Evolutionary conservation across 2,888 invertebrate genomes (phyloP), one percentile per base, ranked within the genome.

Genomic region (Fragum whitleyi): DNA sequence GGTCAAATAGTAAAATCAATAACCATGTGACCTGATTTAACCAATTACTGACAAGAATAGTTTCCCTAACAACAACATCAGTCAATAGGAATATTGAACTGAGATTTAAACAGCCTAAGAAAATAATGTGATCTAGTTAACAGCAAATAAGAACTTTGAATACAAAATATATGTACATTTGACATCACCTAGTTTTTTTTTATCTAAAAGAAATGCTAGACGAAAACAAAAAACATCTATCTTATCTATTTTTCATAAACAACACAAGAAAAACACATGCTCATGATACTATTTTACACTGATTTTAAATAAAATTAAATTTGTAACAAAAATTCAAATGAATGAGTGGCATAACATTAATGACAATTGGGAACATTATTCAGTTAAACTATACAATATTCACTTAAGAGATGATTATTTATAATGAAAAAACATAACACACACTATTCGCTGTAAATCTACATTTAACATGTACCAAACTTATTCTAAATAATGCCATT

Each of bases 101-200:
- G 74, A 39, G 55, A 55, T 55, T 68, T 70, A 55, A 70, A 70
- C 21, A 55, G 70, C 51, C 65, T 67, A 74, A 74, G 67, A 74
- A 74, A 74, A 67, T 74, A 74, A 67, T 51, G 51, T 74, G 51
- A 53, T 74, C 74, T 74, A 74, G 47, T 65, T 47, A 67, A 74
- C 74, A 74, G 74, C 65, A 65, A 65, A 65, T 29, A 62, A 62
- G 23, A 73, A 51, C 42, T 65, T 53, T 55, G 29, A 65, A 74
- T 74, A 71, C 67, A 76, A 76, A 79, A 79, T 59, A 80, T 77
- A 73, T 80, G 51, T 80, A 80, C 80, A 80, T 39, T 73, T 71
- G 59, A 72, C 76, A 80, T 57, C 65, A 65, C 42, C 65, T 65
- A 65, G 42, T 65, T 47, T 9, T 39, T 39, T 9, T 39, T 39